phyloP scores from a whole-genome alignment of 2,888 invertebrate species.

The Sminthurinus aureus region DNA sequence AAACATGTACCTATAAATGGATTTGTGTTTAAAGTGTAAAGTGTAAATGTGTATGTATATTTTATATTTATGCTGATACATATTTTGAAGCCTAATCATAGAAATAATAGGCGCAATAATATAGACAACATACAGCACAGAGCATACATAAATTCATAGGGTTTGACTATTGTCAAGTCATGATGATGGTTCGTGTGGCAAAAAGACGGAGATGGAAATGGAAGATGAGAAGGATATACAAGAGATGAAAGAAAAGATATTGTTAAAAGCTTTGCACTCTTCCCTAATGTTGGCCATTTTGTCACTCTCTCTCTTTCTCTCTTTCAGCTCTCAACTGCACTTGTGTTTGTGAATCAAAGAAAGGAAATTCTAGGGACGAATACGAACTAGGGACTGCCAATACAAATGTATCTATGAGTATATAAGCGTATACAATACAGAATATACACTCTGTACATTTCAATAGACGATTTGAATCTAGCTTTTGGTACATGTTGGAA shows the following conservation, averaged over 20 bases:
- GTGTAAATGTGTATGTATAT: neutral
- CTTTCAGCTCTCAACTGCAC: neutral
- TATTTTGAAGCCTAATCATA: neutral
- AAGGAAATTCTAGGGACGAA: conserved; percentile 2
- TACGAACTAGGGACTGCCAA: neutral
- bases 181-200: conserved; percentile 22
- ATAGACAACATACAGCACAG: too few species aligned
- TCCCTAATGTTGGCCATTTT: conserved; percentile 32
- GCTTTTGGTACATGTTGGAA: neutral
- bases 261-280: conserved; percentile 37
- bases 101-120: too few species aligned
- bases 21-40: too few species aligned
- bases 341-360: neutral
- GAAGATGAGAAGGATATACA: conserved; percentile 16
- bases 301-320: conserved; percentile 12
- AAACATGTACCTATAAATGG: too few species aligned
- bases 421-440: neutral
- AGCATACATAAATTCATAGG: too few species aligned
- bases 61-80: neutral
- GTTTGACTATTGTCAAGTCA: conserved; percentile 26
- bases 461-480: too few species aligned
- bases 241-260: conserved; percentile 30
- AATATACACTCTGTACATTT: neutral
- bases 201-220: neutral
- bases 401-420: neutral